Conservation (phyloP, 2,113 vertebrate species). For the Malurus elegans region DNA sequence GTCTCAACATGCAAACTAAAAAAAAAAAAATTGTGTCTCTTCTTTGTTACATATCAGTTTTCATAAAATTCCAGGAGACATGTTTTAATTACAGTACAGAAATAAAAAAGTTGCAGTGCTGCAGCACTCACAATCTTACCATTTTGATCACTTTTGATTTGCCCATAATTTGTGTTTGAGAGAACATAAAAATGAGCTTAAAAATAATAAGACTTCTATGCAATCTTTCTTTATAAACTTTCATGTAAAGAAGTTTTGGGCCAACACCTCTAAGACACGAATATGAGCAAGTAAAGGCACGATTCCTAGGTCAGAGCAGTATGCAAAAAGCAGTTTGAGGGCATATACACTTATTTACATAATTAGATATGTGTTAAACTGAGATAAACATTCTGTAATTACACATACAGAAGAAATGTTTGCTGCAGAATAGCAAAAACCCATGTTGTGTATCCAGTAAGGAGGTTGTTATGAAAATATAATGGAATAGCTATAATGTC, state of each 20-base stretch:
- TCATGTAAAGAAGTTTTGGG: background rate
- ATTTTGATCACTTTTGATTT: background rate
- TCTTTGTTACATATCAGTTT: background rate
- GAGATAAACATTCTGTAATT: slow-evolving; percentile 35
- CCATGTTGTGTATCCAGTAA: background rate
- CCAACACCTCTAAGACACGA: background rate
- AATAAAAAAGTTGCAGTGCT: background rate
- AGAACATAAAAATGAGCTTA: background rate
- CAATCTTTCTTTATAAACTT: background rate
- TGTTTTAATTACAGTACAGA: background rate
- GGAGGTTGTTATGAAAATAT: background rate
- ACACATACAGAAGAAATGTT: background rate
- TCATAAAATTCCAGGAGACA: background rate
- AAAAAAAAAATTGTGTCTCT: background rate
- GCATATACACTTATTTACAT: slow-evolving; percentile 27
- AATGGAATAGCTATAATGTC: background rate
- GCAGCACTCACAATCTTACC: background rate
- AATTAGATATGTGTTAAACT: slow-evolving; percentile 26
- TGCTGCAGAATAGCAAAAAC: background rate
- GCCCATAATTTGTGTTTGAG: background rate
- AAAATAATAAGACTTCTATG: background rate
- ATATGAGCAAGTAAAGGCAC: slow-evolving; percentile 9
- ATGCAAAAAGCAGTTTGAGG: slow-evolving; percentile 16
- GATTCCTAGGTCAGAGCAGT: background rate
- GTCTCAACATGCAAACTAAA: background rate